Percentiles rank a stretch among this genome's conserved stretches.
Evolutionary conservation across 2,797 vertebrate genomes (phyloP).

Genomic region (Oceanodroma leucorhoa): DNA sequence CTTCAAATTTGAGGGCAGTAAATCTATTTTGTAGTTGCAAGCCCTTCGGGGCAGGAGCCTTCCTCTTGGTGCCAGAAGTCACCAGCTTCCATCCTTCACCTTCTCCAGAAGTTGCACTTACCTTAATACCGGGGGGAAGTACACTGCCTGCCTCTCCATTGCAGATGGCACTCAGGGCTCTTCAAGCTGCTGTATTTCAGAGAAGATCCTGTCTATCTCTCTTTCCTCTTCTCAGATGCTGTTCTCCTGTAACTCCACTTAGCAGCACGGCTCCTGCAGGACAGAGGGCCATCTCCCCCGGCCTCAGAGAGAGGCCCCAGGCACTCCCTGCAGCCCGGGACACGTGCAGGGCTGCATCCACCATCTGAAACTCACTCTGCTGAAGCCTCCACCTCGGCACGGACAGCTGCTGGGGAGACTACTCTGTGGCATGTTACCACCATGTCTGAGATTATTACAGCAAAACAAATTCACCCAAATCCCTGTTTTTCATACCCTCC

Average conservation of each 20-base stretch:
- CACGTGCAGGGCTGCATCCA: neutral
- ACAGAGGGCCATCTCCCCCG: neutral
- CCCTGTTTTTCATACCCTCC: fast-evolving
- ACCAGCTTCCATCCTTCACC: neutral
- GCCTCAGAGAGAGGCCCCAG: neutral
- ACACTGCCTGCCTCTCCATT: fast-evolving
- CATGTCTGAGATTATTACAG: neutral
- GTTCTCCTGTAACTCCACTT: neutral
- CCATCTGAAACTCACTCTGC: neutral
- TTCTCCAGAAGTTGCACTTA: neutral
- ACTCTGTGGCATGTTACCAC: fast-evolving
- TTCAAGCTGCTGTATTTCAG: neutral
- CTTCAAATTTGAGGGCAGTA: neutral
- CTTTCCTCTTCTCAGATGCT: neutral
- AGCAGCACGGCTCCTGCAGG: neutral
- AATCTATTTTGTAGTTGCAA: neutral
- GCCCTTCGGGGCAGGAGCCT: neutral
- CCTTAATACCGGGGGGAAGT: neutral
- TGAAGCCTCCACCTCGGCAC: neutral
- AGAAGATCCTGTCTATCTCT: fast-evolving
- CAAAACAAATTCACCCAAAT: neutral
- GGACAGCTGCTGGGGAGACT: neutral
- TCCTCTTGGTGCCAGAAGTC: neutral
- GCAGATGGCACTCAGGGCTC: neutral
- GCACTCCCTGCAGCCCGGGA: neutral